These are phyloP conservation scores for Pedetes capensis DNA, from an alignment of 2,113 vertebrate species.

Conservation along the genomic window DNA sequence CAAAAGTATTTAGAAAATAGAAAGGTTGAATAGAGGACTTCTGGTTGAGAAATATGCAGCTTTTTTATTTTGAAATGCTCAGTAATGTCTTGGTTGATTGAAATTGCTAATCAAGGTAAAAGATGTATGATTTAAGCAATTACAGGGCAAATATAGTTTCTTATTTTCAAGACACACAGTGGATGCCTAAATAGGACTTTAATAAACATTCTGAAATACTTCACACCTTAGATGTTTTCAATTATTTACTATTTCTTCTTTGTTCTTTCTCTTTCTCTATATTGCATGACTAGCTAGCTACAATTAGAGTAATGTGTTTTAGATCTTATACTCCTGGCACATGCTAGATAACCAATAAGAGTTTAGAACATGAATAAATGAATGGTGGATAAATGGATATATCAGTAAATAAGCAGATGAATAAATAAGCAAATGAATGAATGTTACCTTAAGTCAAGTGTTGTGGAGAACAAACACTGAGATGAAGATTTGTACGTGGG, in stretches of 20 bases:
- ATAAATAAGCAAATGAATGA: background rate
- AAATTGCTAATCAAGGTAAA: slow-evolving; percentile 78
- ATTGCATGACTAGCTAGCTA: background rate
- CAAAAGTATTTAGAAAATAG: slow-evolving; percentile 33
- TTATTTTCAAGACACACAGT: slow-evolving; percentile 55
- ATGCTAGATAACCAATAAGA: background rate
- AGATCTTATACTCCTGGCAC: background rate
- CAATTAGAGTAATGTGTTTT: background rate
- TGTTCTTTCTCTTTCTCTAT: background rate
- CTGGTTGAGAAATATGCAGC: slow-evolving; percentile 51
- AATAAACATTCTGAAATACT: slow-evolving; percentile 54
- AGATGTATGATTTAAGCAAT: slow-evolving; percentile 72
- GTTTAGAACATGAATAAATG: background rate
- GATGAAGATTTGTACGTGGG: background rate
- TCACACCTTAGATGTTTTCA: slow-evolving; percentile 21
- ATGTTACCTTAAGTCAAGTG: too few species aligned
- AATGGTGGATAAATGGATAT: background rate
- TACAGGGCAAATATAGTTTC: slow-evolving; percentile 65
- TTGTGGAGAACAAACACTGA: background rate
- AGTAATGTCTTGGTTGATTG: slow-evolving; percentile 72
- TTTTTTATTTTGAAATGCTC: slow-evolving; percentile 71
- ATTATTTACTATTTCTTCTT: slow-evolving; percentile 4
- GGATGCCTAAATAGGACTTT: slow-evolving; percentile 54
- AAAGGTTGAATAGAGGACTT: slow-evolving; percentile 72
- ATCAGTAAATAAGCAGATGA: background rate